phyloP scores from a whole-genome alignment of 2,113 vertebrate species.

The Paramisgurnus dabryanus region DNA sequence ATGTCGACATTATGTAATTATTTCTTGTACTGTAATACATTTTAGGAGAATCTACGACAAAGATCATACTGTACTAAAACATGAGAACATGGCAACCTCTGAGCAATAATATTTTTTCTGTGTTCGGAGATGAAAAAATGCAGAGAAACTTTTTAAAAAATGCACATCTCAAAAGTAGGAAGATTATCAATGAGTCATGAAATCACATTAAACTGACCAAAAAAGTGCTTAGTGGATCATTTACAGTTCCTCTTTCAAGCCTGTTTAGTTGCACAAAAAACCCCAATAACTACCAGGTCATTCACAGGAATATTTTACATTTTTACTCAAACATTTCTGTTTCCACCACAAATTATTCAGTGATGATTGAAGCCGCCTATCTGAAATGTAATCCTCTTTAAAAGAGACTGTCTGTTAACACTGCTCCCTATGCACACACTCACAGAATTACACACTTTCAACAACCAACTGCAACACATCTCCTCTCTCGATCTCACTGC shows the following conservation, averaged over 20 bases:
- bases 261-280: not conserved
- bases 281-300: not conserved
- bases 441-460: not conserved
- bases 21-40: too few relatives aligned
- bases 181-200: too few relatives aligned
- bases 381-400: slow-evolving; percentile 28
- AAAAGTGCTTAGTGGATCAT: not conserved
- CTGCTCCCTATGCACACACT: not conserved
- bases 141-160: too few relatives aligned
- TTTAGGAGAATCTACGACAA: too few relatives aligned
- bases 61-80: too few relatives aligned
- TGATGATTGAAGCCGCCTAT: slow-evolving; percentile 3
- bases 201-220: too few relatives aligned
- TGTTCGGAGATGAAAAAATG: too few relatives aligned
- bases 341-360: not conserved
- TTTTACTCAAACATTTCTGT: not conserved
- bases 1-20: too few relatives aligned
- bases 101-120: too few relatives aligned
- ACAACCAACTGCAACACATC: not conserved
- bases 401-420: not conserved
- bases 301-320: not conserved
- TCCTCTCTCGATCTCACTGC: not conserved
- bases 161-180: too few relatives aligned
- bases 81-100: too few relatives aligned
- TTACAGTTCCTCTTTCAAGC: not conserved